Conservation (phyloP, 2,113 vertebrate species). For the Pseudonaja textilis region DNA sequence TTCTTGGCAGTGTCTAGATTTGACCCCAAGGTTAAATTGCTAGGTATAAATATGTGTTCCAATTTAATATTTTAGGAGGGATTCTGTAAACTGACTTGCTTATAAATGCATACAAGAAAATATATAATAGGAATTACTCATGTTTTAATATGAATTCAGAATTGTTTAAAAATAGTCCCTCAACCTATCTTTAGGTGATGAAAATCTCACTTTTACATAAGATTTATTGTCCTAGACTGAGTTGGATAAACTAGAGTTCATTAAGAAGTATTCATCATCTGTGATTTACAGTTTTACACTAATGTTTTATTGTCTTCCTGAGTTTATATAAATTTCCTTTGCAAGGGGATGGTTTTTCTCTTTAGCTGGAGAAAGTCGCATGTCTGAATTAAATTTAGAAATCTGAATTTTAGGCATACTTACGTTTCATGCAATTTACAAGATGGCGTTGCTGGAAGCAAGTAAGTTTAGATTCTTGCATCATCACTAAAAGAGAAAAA, state of each 20-base stretch:
- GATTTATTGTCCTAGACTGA: background rate
- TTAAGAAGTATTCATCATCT: background rate
- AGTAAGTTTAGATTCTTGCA: conserved; percentile 80
- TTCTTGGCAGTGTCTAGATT: background rate
- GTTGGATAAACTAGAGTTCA: background rate
- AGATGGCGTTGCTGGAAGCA: conserved; percentile 77
- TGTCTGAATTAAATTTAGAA: background rate
- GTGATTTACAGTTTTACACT: accelerated
- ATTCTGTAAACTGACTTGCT: background rate
- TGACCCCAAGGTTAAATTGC: background rate
- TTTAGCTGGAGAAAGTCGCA: background rate
- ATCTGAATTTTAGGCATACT: conserved; percentile 34
- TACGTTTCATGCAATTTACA: conserved; percentile 73
- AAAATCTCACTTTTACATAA: background rate
- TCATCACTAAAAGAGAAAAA: conserved; percentile 78
- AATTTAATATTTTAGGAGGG: background rate
- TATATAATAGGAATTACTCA: background rate
- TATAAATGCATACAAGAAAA: background rate
- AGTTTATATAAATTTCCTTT: background rate
- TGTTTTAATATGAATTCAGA: conserved; percentile 1
- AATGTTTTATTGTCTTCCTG: background rate
- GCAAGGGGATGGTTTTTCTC: background rate
- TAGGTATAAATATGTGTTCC: background rate
- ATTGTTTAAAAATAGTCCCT: background rate
- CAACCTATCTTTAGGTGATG: background rate